A percentile compares a stretch with the other conserved stretches of the same genome.
phyloP scores from a whole-genome alignment of 2,113 vertebrate species.

The Nerophis ophidion region DNA sequence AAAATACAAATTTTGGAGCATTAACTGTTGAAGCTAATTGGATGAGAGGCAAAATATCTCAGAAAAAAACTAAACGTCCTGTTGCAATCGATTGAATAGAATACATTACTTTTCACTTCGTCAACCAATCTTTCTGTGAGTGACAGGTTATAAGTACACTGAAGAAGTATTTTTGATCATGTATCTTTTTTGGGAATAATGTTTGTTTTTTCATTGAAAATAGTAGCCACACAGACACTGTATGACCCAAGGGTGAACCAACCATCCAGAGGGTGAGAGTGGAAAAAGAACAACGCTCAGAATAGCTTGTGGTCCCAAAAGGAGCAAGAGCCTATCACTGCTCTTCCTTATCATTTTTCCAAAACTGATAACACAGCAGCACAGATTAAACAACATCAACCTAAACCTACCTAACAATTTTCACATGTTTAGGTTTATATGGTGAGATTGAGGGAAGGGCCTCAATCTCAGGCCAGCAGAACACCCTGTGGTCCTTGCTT shows the following conservation, averaged over 20 bases:
- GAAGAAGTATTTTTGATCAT: conserved; percentile 14
- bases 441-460: conserved; percentile 13
- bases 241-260: conserved; percentile 34
- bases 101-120: no score
- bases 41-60: no score
- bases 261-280: conserved; percentile 31
- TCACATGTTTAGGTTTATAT: conserved; percentile 25
- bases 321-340: conserved; percentile 12
- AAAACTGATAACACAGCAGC: conserved; percentile 17
- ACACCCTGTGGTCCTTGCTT: conserved; percentile 21
- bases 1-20: no score
- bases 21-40: no score
- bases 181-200: conserved; percentile 9
- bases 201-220: conserved; percentile 42
- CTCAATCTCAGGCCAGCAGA: neutral
- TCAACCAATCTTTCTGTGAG: no score
- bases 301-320: conserved; percentile 45
- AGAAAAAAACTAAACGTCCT: no score
- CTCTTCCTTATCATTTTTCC: conserved; percentile 25
- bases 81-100: no score
- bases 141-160: no score
- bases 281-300: conserved; percentile 41
- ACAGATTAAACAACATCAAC: conserved; percentile 6
- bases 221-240: conserved; percentile 28
- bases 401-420: conserved; percentile 2